These are phyloP conservation scores for Torymus texanus DNA, from an alignment of 2,888 invertebrate genomes.

Conservation along the genomic window DNA sequence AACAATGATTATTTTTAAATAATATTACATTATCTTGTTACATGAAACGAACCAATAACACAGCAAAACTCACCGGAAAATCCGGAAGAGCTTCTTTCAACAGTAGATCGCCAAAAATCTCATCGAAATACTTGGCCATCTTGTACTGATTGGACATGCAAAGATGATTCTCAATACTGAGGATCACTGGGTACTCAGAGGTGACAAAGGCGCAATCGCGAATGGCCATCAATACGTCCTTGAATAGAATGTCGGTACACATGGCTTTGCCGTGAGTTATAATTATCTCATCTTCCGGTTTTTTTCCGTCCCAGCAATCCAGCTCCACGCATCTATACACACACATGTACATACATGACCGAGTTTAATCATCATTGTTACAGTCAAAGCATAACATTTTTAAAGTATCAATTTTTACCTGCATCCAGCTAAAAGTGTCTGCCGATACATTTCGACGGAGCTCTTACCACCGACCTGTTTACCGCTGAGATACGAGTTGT, in stretches of 20 bases:
- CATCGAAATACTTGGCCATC: conserved; percentile 83
- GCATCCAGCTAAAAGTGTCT: conserved; percentile 72
- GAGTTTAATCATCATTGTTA: no score
- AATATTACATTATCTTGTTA: no score
- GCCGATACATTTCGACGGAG: conserved; percentile 82
- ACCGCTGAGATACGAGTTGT: conserved; percentile 80
- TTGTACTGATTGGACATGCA: conserved; percentile 81
- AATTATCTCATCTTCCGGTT: conserved; percentile 82
- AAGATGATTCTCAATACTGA: conserved; percentile 85
- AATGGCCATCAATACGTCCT: conserved; percentile 82
- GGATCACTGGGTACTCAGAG: conserved; percentile 81
- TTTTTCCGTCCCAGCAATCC: conserved; percentile 84
- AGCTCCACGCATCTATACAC: conserved; percentile 79
- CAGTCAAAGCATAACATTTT: no score
- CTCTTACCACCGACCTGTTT: conserved; percentile 83
- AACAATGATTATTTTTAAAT: no score
- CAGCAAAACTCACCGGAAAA: conserved; percentile 74
- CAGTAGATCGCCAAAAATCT: conserved; percentile 82
- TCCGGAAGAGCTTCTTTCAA: conserved; percentile 79
- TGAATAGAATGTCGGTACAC: conserved; percentile 82
- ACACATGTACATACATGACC: no score
- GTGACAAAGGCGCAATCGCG: conserved; percentile 83
- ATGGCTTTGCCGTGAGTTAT: conserved; percentile 86
- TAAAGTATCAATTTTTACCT: conserved; percentile 67
- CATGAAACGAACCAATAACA: no score